Evolutionary conservation across 2,797 vertebrate species (phyloP).

Genomic region (Gobionotothen gibberifrons): DNA sequence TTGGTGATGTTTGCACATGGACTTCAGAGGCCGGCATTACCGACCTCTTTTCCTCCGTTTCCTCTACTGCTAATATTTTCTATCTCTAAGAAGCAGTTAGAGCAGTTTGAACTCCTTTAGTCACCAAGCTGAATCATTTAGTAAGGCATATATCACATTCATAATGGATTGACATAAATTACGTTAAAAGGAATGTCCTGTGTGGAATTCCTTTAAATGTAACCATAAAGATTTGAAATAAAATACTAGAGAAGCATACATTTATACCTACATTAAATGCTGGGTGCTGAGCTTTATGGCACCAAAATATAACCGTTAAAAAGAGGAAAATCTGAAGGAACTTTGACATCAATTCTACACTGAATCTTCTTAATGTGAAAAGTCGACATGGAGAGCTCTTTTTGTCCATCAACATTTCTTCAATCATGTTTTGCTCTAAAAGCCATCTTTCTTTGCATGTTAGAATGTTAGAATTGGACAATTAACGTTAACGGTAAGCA

Average conservation of each 20-base stretch:
- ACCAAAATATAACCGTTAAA: background rate
- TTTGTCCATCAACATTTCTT: background rate
- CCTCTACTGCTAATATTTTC: conserved; percentile 44
- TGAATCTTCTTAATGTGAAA: no score
- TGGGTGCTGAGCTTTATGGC: background rate
- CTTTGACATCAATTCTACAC: background rate
- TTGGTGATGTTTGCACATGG: conserved; percentile 76
- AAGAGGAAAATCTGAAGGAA: background rate
- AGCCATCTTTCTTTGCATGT: background rate
- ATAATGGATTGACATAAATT: background rate
- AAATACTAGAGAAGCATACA: background rate
- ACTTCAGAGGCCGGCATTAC: conserved; percentile 63
- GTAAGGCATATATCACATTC: background rate
- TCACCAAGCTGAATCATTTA: background rate
- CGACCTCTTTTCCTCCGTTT: conserved; percentile 50
- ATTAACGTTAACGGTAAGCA: conserved; percentile 1
- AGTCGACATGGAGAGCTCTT: background rate
- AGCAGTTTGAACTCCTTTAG: background rate
- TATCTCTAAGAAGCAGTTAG: background rate
- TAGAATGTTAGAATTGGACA: background rate
- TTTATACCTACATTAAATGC: background rate
- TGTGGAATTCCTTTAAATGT: background rate
- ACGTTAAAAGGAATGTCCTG: background rate
- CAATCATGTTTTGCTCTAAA: background rate
- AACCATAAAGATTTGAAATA: background rate